Evolutionary conservation across 2,888 invertebrate genomes (phyloP).

Genomic region (Oxyteleia sp.): DNA sequence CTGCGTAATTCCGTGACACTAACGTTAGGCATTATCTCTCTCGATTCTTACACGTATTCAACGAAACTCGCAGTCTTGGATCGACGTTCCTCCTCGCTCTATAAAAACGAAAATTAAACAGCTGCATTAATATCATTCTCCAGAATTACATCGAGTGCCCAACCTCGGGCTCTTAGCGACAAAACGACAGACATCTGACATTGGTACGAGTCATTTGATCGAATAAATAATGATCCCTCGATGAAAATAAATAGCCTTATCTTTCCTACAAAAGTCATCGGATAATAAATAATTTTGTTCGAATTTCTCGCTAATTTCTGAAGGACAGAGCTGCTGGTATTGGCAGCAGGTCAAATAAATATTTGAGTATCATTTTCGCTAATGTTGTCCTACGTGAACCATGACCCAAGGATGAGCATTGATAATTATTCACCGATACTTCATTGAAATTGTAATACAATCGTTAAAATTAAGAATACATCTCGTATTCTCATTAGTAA

Average conservation of each 20-base stretch:
- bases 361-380: background rate
- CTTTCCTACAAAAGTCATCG: background rate
- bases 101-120: background rate
- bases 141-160: constrained; percentile 2
- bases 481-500: too few relatives aligned
- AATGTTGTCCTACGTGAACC: background rate
- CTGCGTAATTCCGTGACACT: constrained; percentile 35
- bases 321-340: background rate
- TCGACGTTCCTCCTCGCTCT: constrained; percentile 11
- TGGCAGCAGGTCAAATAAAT: constrained; percentile 21
- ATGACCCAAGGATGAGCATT: background rate
- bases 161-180: background rate
- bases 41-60: constrained; percentile 40
- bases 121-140: constrained; percentile 10
- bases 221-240: constrained; percentile 12
- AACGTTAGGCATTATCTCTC: constrained; percentile 49
- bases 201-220: background rate
- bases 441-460: too few relatives aligned
- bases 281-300: constrained; percentile 18
- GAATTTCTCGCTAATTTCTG: background rate
- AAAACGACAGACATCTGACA: background rate
- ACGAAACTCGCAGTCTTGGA: constrained; percentile 56
- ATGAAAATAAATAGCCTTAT: constrained; percentile 13
- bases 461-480: too few relatives aligned
- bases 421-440: background rate